These are phyloP conservation scores for Grammomys surdaster DNA, from an alignment of 2,113 vertebrate species.

Conservation along the genomic window DNA sequence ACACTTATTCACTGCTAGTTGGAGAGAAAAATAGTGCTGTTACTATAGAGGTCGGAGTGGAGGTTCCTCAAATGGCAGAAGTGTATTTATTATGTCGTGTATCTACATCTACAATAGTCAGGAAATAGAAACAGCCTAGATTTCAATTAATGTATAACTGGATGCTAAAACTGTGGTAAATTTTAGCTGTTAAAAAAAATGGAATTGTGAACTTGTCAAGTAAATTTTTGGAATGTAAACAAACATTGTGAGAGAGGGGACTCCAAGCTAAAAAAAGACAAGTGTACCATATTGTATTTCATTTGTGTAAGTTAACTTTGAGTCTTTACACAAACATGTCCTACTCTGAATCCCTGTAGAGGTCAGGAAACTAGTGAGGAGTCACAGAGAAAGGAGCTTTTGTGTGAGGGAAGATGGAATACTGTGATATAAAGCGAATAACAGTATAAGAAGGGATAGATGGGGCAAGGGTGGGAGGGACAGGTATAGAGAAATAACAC, in stretches of 20 bases:
- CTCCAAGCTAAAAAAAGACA: not conserved
- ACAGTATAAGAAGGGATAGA: no score
- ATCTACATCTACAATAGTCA: not conserved
- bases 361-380: not conserved
- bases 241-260: not conserved
- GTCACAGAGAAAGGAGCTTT: not conserved
- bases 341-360: not conserved
- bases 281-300: not conserved
- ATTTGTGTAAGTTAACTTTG: not conserved
- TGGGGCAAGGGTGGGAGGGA: not conserved
- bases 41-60: not conserved
- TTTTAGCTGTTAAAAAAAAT: not conserved
- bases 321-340: not conserved
- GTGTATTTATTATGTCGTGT: not conserved
- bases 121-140: not conserved
- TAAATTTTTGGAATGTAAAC: not conserved
- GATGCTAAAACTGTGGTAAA: not conserved
- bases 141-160: not conserved
- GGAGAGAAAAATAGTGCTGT: not conserved
- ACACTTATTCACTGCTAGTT: not conserved
- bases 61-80: not conserved
- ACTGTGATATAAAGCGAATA: no score
- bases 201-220: not conserved
- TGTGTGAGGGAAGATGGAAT: not conserved
- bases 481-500: not conserved